Conservation (phyloP, 2,113 vertebrate genomes). For the Junco hyemalis region DNA sequence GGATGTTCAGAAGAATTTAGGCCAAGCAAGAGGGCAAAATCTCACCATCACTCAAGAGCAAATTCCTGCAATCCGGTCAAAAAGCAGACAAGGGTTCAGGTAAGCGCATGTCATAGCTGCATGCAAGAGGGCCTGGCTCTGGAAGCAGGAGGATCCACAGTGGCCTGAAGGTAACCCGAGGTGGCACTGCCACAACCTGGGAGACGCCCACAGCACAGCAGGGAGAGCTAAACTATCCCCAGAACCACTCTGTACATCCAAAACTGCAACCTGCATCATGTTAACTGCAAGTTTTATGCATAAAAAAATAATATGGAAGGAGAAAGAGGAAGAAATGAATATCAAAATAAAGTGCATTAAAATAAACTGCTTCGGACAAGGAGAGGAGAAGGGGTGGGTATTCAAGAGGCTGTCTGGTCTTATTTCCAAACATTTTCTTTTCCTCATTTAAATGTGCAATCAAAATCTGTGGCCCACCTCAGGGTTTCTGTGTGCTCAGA, state of each 20-base stretch:
- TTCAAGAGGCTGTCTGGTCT: not conserved
- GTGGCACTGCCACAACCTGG: not conserved
- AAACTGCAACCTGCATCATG: not conserved
- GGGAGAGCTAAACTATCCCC: not conserved
- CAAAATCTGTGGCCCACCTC: not conserved
- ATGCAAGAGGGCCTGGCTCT: not conserved
- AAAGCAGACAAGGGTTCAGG: not conserved
- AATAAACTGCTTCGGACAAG: not conserved
- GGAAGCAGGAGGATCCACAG: not conserved
- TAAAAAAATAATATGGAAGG: not conserved
- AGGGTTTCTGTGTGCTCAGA: not conserved
- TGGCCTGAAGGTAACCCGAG: not conserved
- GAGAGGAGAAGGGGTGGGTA: not conserved
- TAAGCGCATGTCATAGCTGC: not conserved
- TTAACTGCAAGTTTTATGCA: not conserved
- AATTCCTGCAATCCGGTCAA: not conserved
- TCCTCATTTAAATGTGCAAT: not conserved
- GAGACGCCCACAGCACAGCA: accelerated
- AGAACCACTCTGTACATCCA: not conserved
- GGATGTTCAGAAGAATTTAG: not conserved
- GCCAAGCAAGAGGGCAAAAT: not conserved
- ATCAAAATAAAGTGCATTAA: not conserved
- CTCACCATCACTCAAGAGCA: not conserved
- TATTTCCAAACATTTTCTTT: not conserved
- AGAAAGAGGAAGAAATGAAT: not conserved